Conservation (phyloP, 2,113 vertebrate species). For the Gambusia affinis region DNA sequence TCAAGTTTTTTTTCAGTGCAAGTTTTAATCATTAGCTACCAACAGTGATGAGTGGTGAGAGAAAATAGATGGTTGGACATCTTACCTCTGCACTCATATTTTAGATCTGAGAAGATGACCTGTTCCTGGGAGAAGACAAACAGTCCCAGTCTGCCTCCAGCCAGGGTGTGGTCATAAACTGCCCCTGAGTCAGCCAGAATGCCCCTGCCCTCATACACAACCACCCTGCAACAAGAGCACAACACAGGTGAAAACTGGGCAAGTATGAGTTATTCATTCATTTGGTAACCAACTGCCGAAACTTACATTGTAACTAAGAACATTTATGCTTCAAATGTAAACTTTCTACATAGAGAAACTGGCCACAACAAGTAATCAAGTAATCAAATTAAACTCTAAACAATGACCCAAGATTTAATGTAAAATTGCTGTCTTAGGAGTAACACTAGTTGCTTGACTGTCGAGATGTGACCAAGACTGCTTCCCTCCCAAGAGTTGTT, state of each 20-base stretch:
- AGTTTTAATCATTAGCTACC: neutral
- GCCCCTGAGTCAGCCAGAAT: constrained; percentile 95
- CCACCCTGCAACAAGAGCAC: constrained; percentile 79
- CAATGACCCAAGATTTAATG: neutral
- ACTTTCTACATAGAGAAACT: neutral
- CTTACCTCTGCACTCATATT: constrained; percentile 96
- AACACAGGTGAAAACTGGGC: neutral
- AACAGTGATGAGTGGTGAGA: neutral
- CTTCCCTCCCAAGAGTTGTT: neutral
- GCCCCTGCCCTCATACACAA: constrained; percentile 93
- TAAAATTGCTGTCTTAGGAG: neutral
- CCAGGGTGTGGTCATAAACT: constrained; percentile 91
- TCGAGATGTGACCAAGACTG: neutral
- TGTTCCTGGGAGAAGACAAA: constrained; percentile 99
- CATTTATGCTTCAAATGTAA: neutral
- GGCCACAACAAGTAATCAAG: neutral
- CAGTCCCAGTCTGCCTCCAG: constrained; percentile 91
- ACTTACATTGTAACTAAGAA: too few species aligned
- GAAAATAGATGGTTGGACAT: neutral
- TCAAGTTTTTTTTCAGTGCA: neutral
- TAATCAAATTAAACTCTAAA: neutral
- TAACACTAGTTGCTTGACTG: neutral
- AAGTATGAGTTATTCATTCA: neutral
- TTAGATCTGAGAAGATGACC: constrained; percentile 96
- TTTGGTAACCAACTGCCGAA: too few species aligned